Evolutionary conservation across 2,888 invertebrate species (phyloP).

Genomic region (Drymonia ruficornis): DNA sequence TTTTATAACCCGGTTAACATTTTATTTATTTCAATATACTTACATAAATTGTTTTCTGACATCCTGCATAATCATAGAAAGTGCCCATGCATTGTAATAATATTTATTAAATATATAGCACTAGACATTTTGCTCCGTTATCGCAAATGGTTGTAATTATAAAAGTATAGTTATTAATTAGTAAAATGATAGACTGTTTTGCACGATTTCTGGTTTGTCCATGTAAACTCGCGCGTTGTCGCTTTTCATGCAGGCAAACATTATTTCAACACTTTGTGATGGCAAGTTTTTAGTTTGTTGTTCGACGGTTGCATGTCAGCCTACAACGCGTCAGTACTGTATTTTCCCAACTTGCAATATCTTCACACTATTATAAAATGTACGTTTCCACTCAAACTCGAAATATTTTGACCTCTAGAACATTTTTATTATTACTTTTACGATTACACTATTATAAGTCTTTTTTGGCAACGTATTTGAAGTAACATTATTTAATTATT

Average conservation of each 20-base stretch:
- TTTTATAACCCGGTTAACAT: constrained; percentile 11
- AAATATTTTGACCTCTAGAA: constrained; percentile 79
- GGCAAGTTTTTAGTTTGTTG: constrained; percentile 56
- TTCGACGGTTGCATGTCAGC: constrained; percentile 47
- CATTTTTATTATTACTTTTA: constrained; percentile 81
- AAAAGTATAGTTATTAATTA: constrained; percentile 75
- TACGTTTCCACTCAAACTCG: constrained; percentile 72
- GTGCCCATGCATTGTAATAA: constrained; percentile 69
- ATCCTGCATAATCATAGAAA: constrained; percentile 64
- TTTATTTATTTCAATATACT: constrained; percentile 27
- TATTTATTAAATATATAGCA: constrained; percentile 71
- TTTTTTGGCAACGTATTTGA: constrained; percentile 83
- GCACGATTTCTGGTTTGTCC: constrained; percentile 73
- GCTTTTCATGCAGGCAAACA: constrained; percentile 48
- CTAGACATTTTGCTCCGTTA: constrained; percentile 80
- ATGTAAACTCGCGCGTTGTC: constrained; percentile 52
- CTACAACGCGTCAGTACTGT: constrained; percentile 46
- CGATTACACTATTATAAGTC: constrained; percentile 78
- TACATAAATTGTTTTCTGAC: constrained; percentile 56
- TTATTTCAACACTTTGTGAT: constrained; percentile 66
- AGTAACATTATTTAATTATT: constrained; percentile 85
- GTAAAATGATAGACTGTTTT: constrained; percentile 81
- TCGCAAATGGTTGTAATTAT: constrained; percentile 82
- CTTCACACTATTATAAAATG: constrained; percentile 54
- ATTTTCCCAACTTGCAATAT: constrained; percentile 61